Evolutionary conservation across 2,888 invertebrate species (phyloP), one percentile per base, ranked within the genome.

Genomic region (Operophtera brumata): DNA sequence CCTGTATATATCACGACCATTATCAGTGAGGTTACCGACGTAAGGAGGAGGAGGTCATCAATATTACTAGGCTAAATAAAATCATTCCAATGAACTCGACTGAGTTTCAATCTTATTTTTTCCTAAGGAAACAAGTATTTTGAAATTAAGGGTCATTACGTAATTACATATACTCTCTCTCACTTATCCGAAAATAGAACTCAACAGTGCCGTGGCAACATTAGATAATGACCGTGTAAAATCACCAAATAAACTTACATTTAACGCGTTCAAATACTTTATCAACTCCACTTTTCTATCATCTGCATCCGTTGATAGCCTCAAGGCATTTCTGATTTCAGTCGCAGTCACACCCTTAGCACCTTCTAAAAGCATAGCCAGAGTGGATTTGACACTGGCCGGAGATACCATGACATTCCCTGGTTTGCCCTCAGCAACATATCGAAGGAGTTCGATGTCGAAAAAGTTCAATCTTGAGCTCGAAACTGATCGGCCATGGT

Each of bases 341-440:
- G 79, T 73, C 3, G 92, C 92, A 9, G 93, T 92, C 0, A 67
- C 63, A 3, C 92, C 93, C 8, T 69, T 71, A 0, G 94, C 91
- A 13, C 93, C 94, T 79, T 94, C 94, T 40, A 93, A 73, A 36
- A 94, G 65, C 91, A 94, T 91, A 6, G 91, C 92, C 43, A 94
- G 71, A 0, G 91, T 91, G 0, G 92, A 84, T 75, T 94, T 94
- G 25, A 93, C 85, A 70, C 93, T 93, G 52, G 92, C 91, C 11
- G 94, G 93, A n/a, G 94, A 94, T 2, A 94, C 75, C 70, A 94
- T 85, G 30, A 93, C 85, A 71, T 94, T 94, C 20, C 91, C 91
- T 7, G 35, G 57, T 37, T 70, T 77, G 8, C 78, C 77, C 54
- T 84, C 86, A 1, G 82, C 76, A 0, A 80, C 67, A 68, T 90